Conservation (phyloP, 35 echinoderm and acorn worm genomes). For the Amphiura filiformis region DNA sequence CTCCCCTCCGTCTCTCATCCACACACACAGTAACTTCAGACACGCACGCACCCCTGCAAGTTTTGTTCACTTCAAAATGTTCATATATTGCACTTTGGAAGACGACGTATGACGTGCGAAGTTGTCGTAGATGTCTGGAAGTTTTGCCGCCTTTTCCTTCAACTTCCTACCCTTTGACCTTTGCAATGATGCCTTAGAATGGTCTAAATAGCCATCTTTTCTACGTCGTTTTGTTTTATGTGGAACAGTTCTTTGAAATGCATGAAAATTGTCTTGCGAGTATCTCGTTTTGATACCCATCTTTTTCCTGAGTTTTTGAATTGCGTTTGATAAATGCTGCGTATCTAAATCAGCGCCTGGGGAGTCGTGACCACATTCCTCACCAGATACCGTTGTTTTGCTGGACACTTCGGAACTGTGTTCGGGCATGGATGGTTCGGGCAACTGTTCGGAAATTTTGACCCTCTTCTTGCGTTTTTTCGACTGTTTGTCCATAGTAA, state of each 20-base stretch:
- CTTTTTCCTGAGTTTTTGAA: background rate
- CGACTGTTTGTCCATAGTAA: background rate
- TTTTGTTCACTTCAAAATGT: background rate
- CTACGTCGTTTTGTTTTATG: background rate
- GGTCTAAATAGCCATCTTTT: background rate
- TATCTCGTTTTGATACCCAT: background rate
- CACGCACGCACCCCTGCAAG: too few species aligned
- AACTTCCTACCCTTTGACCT: background rate
- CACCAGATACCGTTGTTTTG: background rate
- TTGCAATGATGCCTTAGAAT: background rate
- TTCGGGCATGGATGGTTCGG: background rate
- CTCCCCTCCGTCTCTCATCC: too few species aligned
- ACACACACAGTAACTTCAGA: too few species aligned
- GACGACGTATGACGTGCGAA: background rate
- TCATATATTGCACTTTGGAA: background rate
- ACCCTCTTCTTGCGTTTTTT: background rate
- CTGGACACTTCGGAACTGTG: too few species aligned
- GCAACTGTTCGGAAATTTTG: background rate
- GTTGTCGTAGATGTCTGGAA: background rate
- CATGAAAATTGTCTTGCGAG: background rate
- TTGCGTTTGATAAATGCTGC: background rate
- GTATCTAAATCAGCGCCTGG: background rate
- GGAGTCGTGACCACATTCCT: background rate
- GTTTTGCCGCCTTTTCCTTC: background rate
- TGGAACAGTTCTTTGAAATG: background rate